These are phyloP conservation scores for Cheilosia vernalis DNA, from an alignment of 2,888 invertebrate genomes.

Conservation along the genomic window DNA sequence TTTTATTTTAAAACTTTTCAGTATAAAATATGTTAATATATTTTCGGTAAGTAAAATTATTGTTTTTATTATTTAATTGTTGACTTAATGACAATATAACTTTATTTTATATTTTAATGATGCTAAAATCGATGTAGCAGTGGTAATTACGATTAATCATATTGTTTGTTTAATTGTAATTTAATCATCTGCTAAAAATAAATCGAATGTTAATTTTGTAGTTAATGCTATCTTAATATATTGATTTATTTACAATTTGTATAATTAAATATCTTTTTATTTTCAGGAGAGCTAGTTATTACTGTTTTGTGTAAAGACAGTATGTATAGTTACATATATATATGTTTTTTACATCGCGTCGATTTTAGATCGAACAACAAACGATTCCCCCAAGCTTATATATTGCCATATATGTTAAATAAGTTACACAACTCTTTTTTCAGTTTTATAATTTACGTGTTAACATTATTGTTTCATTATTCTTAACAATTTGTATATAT, in stretches of 20 bases:
- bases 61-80: constrained; percentile 74
- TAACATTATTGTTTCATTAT: constrained; percentile 6
- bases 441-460: constrained; percentile 64
- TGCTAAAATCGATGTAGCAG: constrained; percentile 76
- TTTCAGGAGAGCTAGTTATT: constrained; percentile 77
- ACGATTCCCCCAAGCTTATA: constrained; percentile 57
- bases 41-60: constrained; percentile 76
- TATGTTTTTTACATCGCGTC: constrained; percentile 54
- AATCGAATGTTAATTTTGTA: constrained; percentile 50
- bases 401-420: constrained; percentile 53
- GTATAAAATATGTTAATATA: constrained; percentile 66
- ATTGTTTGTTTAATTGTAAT: constrained; percentile 68
- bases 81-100: constrained; percentile 43
- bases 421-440: constrained; percentile 47
- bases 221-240: constrained; percentile 47
- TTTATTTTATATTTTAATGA: constrained; percentile 71
- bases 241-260: constrained; percentile 63
- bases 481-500: constrained; percentile 9
- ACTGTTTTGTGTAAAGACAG: constrained; percentile 76
- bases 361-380: constrained; percentile 50
- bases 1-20: constrained; percentile 60
- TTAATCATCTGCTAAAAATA: constrained; percentile 56
- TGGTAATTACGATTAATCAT: constrained; percentile 67
- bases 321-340: constrained; percentile 63
- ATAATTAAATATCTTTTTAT: constrained; percentile 75